Evolutionary conservation across 2,888 invertebrate species (phyloP).

Genomic region (Chirona hameri): DNA sequence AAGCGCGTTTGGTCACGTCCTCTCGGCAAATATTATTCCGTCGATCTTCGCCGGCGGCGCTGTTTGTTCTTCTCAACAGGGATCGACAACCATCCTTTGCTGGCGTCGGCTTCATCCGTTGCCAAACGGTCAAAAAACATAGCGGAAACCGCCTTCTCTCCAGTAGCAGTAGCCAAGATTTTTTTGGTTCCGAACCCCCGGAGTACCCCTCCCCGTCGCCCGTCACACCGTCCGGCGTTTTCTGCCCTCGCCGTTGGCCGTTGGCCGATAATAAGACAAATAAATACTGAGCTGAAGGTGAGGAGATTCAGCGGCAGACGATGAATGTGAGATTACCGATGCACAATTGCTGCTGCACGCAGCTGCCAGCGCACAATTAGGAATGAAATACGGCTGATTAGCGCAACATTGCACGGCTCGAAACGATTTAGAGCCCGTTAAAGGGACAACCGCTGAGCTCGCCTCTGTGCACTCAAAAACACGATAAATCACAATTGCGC

Average conservation of each 20-base stretch:
- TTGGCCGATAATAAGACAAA: background rate
- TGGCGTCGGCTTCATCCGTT: background rate
- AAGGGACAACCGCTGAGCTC: slow-evolving; percentile 14
- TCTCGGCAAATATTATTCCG: background rate
- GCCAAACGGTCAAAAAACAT: background rate
- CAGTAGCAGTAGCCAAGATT: background rate
- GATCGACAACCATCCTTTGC: background rate
- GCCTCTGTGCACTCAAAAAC: background rate
- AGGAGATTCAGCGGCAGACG: background rate
- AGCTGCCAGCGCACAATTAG: slow-evolving; percentile 3
- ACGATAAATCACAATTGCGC: background rate
- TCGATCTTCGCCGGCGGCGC: background rate
- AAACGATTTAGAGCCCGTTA: slow-evolving; percentile 8
- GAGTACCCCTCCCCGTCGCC: background rate
- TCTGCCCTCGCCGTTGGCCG: background rate
- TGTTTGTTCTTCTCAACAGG: background rate
- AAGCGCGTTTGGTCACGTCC: background rate
- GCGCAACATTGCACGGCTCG: background rate
- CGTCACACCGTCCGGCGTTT: background rate
- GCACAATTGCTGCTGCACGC: background rate
- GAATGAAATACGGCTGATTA: slow-evolving; percentile 9
- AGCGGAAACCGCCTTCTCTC: background rate
- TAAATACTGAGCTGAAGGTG: background rate
- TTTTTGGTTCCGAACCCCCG: background rate
- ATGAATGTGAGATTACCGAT: background rate